Base-by-base conservation (phyloP, 1,140 invertebrate species). In the Drosophila nigrodunni region DNA sequence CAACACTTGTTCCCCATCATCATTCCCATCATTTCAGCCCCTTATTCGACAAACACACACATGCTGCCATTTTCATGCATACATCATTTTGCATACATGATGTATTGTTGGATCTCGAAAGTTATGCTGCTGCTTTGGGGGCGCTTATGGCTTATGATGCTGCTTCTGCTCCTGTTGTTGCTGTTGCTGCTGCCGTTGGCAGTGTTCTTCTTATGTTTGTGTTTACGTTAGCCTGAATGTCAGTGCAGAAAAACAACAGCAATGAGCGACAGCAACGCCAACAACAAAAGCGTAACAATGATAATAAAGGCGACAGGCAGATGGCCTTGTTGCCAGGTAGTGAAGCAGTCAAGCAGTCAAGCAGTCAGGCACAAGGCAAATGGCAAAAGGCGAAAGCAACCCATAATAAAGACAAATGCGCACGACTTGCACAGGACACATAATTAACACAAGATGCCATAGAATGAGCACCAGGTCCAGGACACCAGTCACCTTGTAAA, bases 1-100 rank as follows among this genome's bases (percentile, higher is more conserved):
- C 85, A 80, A 83, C 85, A 89, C 85, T 88, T 88, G 85, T 89
- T 86, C 72, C 60, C 69, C 78, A 50, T 60, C 58, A 37, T 18
- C 39, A 11, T 66, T 10, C 10, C 37, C 30, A 18, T 46, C 43
- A 5, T 9, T 21, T 13, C 11, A 35, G 10, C 69, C 13, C 21
- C 43, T 55, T 44, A 46, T 15, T 43, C 49, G 15, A 11, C 49
- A 37, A 13, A 68, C 13, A 1, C 10, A 6, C 49, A 54, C 15
- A 30, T 18, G 43, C 60, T 39, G 74, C 83, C 82, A 80, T 88
- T 78, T 83, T 78, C 83, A 83, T 83, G 85, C 80, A 88, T 88
- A 88, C 83, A 88, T 88, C 83, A 88, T 83, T 89, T 88, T 83
- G 83, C 83, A 88, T 88, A 88, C 80, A 88, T 88, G 83, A 88